Base-by-base conservation (phyloP, 2,888 invertebrate species). In the Dioctria linearis region DNA sequence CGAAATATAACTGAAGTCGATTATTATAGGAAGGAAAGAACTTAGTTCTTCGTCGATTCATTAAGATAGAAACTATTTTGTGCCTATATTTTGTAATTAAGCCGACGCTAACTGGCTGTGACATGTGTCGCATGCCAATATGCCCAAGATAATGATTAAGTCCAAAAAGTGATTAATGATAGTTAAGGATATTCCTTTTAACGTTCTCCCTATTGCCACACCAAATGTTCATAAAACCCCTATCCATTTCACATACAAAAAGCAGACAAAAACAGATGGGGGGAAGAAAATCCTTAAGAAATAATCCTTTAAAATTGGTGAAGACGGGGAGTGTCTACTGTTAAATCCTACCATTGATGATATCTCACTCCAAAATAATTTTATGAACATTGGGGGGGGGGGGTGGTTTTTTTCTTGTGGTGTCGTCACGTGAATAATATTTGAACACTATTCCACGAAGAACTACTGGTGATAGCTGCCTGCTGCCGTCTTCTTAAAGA, bases 401-500 rank as follows among this genome's bases (percentile, higher is more conserved):
- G 25, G 25, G 25, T 25, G 25, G 25, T 1, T 25, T 73, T 54
- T 73, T 54, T 73, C 8, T 42, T 37, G 25, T 25, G 25, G 57
- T 42, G 73, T 39, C 51, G 73, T 25, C 59, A 57, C 42, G 73
- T 13, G 73, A 59, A 73, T 73, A 57, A 73, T 59, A 73, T 73
- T 73, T 73, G 73, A 59, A 39, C 73, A 59, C 73, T 57, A 49
- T 51, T 25, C 25, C 25, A 25, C n/a, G 25, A 59, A 73, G 42
- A 57, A 73, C 25, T 13, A 57, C 67, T n/a, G n/a, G n/a, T n/a
- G n/a, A n/a, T n/a, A n/a, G n/a, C n/a, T n/a, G n/a, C n/a, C n/a
- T 71, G 49, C n/a, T 54, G 25, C 11, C 73, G 73, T 80, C 66
- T 73, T 67, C 80, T 73, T 80, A 75, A 80, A 57, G 80, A 80